Conservation (phyloP, 2,888 invertebrate genomes). For the Caenorhabditis angaria region DNA sequence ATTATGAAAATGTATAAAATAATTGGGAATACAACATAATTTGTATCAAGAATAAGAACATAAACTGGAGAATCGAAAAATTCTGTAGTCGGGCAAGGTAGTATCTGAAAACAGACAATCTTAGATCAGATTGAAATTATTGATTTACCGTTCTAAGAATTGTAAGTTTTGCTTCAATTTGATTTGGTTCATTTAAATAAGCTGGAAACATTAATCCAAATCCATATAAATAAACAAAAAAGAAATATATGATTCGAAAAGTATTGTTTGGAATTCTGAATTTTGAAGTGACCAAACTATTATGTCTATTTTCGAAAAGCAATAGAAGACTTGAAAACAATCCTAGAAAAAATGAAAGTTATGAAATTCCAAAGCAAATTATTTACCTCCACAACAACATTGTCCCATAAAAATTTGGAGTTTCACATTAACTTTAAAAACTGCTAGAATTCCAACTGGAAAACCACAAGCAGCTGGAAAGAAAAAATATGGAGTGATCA, state of each 20-base stretch:
- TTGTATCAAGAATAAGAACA: slow-evolving; percentile 1
- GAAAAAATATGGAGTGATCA: slow-evolving; percentile 15
- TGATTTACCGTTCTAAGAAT: neutral
- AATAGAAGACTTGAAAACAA: slow-evolving; percentile 12
- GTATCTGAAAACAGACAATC: slow-evolving; percentile 5
- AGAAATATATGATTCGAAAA: slow-evolving; percentile 11
- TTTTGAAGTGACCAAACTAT: slow-evolving; percentile 11
- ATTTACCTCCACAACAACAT: slow-evolving; percentile 13
- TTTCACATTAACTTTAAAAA: neutral
- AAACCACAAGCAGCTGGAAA: slow-evolving; percentile 7
- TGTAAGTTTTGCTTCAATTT: slow-evolving; percentile 13
- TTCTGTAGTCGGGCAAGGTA: slow-evolving; percentile 17
- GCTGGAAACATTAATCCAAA: slow-evolving; percentile 15
- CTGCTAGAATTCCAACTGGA: slow-evolving; percentile 5
- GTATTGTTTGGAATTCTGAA: slow-evolving; percentile 5
- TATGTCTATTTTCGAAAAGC: slow-evolving; percentile 24
- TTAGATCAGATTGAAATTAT: neutral
- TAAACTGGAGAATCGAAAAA: slow-evolving; percentile 20
- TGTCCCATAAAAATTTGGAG: slow-evolving; percentile 16
- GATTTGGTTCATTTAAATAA: slow-evolving; percentile 21
- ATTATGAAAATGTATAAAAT: neutral
- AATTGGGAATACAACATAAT: neutral
- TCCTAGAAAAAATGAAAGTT: neutral
- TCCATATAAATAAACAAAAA: slow-evolving; percentile 11
- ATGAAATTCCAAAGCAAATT: neutral